Evolutionary conservation across 2,113 vertebrate species (phyloP).

Genomic region (Gobiocypris rarus): DNA sequence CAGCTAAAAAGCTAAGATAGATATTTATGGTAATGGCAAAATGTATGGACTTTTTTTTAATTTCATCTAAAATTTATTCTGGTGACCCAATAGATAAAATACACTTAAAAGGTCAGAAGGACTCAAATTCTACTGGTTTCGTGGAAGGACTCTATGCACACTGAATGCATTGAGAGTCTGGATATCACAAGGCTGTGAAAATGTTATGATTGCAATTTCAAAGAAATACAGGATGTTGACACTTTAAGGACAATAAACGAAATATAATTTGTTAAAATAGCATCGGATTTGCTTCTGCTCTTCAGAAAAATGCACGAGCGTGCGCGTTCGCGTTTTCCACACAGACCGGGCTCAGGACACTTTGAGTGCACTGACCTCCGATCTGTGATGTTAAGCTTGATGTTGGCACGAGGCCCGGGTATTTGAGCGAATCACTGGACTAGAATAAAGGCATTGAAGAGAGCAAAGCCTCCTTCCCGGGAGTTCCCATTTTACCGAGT

Average conservation of each 20-base stretch:
- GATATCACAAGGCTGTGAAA: no score
- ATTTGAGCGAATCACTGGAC: constrained; percentile 64
- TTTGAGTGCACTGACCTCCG: constrained; percentile 23
- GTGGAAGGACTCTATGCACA: no score
- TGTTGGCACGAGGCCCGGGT: constrained; percentile 58
- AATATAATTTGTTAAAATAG: background rate
- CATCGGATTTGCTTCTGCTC: background rate
- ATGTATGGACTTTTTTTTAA: no score
- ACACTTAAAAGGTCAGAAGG: no score
- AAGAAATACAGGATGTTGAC: background rate
- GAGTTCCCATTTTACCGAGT: constrained; percentile 46
- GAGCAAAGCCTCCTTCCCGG: constrained; percentile 60
- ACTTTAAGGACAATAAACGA: background rate
- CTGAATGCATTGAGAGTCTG: no score
- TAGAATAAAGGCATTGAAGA: constrained; percentile 68
- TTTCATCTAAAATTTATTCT: no score
- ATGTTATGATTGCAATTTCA: background rate
- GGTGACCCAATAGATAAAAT: no score
- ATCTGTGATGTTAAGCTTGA: constrained; percentile 37
- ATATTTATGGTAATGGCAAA: no score
- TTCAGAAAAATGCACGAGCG: background rate
- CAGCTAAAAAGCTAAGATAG: no score
- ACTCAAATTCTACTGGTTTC: no score
- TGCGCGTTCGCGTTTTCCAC: background rate
- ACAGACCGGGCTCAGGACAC: background rate